Percentiles rank a stretch among this genome's conserved stretches.
These are phyloP conservation scores for Stichopus horrens DNA, from an alignment of 53 echinoderm and acorn worm genomes.

Conservation along the genomic window DNA sequence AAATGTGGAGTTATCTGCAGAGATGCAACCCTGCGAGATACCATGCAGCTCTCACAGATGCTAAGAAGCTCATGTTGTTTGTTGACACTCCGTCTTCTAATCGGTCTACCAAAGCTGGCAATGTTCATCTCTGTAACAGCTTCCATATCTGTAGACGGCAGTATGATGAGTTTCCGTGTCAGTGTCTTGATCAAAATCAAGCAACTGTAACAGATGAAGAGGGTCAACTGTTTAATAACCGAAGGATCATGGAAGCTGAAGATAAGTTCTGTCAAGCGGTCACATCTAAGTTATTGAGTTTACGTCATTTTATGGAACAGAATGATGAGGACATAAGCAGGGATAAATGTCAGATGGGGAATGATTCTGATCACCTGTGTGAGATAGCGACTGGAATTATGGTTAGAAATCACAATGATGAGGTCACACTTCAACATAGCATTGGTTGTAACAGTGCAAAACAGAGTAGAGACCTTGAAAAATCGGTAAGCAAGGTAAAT, in stretches of 20 bases:
- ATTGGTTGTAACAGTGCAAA: neutral
- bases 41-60: constrained; percentile 7
- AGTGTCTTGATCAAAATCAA: neutral
- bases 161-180: neutral
- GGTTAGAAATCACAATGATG: neutral
- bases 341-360: neutral
- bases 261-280: neutral
- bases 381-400: neutral
- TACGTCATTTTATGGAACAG: neutral
- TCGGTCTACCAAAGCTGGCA: neutral
- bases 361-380: neutral
- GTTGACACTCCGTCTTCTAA: neutral
- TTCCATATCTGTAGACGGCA: constrained; percentile 2
- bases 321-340: neutral
- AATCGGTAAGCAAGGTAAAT: too few relatives aligned
- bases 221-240: neutral
- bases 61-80: constrained; percentile 4
- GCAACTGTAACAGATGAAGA: neutral
- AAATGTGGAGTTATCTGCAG: constrained; percentile 9
- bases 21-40: neutral
- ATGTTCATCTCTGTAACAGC: constrained; percentile 18
- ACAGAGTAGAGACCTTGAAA: too few relatives aligned
- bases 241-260: neutral
- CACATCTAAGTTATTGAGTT: neutral
- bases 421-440: neutral